These are phyloP conservation scores for Choristoneura fumiferana DNA, from an alignment of 1,140 invertebrate genomes.

Conservation along the genomic window DNA sequence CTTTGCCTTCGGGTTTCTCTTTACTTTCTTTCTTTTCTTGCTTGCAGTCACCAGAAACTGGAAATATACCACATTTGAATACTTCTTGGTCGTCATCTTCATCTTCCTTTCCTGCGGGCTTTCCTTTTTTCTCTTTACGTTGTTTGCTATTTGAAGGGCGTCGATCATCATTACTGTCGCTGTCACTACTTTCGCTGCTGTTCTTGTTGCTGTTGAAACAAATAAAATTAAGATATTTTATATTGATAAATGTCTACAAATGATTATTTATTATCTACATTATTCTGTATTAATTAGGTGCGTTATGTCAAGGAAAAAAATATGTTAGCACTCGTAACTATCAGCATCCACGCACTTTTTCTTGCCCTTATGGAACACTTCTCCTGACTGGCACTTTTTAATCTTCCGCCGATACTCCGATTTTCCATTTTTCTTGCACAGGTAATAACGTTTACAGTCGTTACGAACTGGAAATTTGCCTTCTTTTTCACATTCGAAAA, in stretches of 20 bases:
- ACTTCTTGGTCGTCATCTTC: not conserved
- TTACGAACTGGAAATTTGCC: conserved; percentile 53
- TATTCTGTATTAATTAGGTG: too few species aligned
- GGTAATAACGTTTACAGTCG: conserved; percentile 58
- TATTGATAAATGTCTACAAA: too few species aligned
- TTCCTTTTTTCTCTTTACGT: conserved; percentile 17
- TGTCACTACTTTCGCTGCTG: not conserved
- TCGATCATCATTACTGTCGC: not conserved
- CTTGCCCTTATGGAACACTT: conserved; percentile 57
- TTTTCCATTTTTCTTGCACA: conserved; percentile 47
- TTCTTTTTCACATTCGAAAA: conserved; percentile 51
- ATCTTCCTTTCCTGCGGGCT: not conserved
- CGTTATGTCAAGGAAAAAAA: too few species aligned
- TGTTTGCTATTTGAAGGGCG: conserved; percentile 8
- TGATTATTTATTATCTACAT: too few species aligned
- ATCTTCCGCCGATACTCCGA: conserved; percentile 43
- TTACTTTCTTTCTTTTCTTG: conserved; percentile 4
- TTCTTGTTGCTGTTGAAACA: not conserved
- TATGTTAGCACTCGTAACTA: conserved; percentile 49
- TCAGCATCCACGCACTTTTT: conserved; percentile 57
- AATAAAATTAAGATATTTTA: too few species aligned
- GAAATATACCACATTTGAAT: too few species aligned
- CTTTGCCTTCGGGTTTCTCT: not conserved
- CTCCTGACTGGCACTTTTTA: conserved; percentile 53
- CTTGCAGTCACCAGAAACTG: too few species aligned